phyloP scores from a whole-genome alignment of 2,113 vertebrate species.

The Hemibagrus wyckioides region DNA sequence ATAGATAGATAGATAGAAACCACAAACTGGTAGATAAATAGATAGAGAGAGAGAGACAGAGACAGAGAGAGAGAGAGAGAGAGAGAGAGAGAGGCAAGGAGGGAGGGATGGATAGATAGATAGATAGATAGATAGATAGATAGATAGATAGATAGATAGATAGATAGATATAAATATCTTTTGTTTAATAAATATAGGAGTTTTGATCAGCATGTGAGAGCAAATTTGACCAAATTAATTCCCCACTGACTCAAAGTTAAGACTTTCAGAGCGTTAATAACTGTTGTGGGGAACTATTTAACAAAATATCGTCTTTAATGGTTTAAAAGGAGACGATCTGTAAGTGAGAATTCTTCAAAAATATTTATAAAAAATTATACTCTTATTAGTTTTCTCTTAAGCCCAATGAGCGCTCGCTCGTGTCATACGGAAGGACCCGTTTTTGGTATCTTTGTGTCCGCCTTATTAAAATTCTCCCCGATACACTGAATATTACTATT shows the following conservation, averaged over 20 bases:
- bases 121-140: no score
- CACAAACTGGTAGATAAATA: no score
- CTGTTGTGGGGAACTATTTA: not conserved
- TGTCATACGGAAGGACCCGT: not conserved
- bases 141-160: no score
- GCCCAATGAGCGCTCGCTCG: not conserved
- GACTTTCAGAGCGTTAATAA: not conserved
- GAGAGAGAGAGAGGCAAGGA: no score
- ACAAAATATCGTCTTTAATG: not conserved
- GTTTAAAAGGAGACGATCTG: not conserved
- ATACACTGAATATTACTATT: not conserved
- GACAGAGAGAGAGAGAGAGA: no score
- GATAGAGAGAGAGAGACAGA: no score
- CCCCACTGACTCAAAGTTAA: not conserved
- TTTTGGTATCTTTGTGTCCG: not conserved
- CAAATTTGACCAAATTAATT: not conserved
- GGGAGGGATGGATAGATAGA: no score
- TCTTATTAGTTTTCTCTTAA: not conserved
- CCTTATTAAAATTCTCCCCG: not conserved
- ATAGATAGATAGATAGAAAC: no score
- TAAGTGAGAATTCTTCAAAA: not conserved
- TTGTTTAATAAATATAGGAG: no score
- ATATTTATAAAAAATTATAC: not conserved
- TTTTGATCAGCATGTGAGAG: not conserved
- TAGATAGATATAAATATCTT: no score